phyloP scores from a whole-genome alignment of 2,888 invertebrate genomes.

The Gymnoscelis rufifasciata region DNA sequence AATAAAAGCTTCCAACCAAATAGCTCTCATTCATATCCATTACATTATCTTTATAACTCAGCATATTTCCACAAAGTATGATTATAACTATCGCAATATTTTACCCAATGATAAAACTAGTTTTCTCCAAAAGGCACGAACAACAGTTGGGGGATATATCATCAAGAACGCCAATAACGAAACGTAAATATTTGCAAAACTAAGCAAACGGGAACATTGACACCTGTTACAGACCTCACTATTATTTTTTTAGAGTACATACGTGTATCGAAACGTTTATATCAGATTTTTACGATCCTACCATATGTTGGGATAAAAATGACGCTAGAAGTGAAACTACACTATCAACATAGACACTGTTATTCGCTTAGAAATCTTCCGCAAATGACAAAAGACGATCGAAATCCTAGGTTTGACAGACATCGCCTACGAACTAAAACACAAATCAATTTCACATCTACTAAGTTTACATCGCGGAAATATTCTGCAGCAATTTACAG shows the following conservation, averaged over 20 bases:
- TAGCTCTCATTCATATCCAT: conserved; percentile 8
- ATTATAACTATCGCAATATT: conserved; percentile 20
- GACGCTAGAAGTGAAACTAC: background rate
- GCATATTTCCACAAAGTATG: conserved; percentile 9
- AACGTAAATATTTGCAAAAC: conserved; percentile 41
- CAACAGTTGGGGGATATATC: conserved; percentile 31
- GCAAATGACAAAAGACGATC: no score
- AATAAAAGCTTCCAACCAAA: conserved; percentile 5
- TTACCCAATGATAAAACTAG: conserved; percentile 18
- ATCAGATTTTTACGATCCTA: conserved; percentile 45
- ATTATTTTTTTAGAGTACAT: conserved; percentile 49
- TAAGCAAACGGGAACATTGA: conserved; percentile 55
- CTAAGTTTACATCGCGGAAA: conserved; percentile 41
- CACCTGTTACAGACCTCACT: conserved; percentile 63
- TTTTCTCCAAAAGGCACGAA: conserved; percentile 13
- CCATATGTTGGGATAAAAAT: background rate
- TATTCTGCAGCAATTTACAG: conserved; percentile 67
- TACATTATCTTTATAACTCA: conserved; percentile 9
- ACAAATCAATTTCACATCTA: conserved; percentile 7
- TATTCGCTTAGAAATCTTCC: background rate
- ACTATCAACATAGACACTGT: background rate
- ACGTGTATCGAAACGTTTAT: conserved; percentile 58
- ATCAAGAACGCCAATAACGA: conserved; percentile 35
- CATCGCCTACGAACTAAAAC: background rate
- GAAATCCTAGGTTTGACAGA: no score